A percentile compares a stretch with the other conserved stretches of the same genome.
Evolutionary conservation across 2,113 vertebrate species (phyloP).

Genomic region (Copsychus sechellarum): DNA sequence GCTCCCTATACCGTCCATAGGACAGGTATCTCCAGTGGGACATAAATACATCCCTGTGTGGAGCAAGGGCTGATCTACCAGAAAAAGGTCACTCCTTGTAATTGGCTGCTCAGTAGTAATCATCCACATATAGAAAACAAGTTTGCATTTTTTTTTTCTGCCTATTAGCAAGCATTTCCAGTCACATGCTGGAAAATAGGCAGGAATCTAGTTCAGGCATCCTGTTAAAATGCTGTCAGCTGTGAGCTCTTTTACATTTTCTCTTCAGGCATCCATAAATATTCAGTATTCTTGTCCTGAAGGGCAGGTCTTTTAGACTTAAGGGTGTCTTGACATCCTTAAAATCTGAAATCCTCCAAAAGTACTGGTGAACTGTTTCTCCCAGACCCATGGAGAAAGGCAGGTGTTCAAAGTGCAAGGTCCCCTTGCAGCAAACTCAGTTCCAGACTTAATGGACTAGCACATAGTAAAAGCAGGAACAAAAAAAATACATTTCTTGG

Average conservation of each 20-base stretch:
- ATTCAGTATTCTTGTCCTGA: constrained; percentile 8
- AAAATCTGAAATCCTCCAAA: not conserved
- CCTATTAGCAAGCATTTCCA: not conserved
- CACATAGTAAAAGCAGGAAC: not conserved
- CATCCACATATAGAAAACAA: not conserved
- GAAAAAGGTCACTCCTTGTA: not conserved
- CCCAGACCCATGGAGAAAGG: not conserved
- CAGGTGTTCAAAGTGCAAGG: not conserved
- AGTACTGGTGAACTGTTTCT: not conserved
- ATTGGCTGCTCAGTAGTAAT: not conserved
- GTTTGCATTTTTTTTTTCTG: not conserved
- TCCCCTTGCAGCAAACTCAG: not conserved
- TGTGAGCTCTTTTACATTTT: not conserved
- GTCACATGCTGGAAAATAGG: not conserved
- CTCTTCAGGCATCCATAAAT: constrained; percentile 6
- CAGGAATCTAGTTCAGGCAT: not conserved
- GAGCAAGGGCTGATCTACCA: not conserved
- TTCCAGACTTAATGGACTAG: not conserved
- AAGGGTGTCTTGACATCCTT: not conserved
- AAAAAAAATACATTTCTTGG: not conserved
- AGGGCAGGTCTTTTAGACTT: not conserved
- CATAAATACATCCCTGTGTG: not conserved
- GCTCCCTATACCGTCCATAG: not conserved
- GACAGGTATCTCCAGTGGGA: not conserved
- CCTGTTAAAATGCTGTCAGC: constrained; percentile 8